These are phyloP conservation scores for Tiliacea citrago DNA, from an alignment of 2,888 invertebrate species.

Conservation along the genomic window DNA sequence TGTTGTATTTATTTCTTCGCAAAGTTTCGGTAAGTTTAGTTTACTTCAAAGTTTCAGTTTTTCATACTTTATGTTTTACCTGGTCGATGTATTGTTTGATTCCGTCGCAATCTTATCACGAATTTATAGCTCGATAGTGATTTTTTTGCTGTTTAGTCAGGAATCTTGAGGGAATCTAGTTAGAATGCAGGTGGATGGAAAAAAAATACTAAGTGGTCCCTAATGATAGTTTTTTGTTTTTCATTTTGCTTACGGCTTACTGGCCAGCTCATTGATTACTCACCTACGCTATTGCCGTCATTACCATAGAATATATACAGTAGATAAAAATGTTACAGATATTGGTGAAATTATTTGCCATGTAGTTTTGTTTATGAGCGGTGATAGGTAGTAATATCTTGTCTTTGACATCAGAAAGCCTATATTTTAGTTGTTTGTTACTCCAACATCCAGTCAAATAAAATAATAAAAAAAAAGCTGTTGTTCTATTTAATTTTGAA, in stretches of 20 bases:
- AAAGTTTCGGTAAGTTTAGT: constrained; percentile 77
- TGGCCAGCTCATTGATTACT: constrained; percentile 24
- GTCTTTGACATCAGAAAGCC: not conserved
- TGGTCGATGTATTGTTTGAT: constrained; percentile 76
- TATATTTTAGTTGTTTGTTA: not conserved
- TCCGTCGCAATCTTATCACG: constrained; percentile 76
- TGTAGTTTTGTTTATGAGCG: not conserved
- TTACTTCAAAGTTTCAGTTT: constrained; percentile 59
- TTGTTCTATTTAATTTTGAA: not conserved
- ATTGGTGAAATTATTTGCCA: constrained; percentile 5
- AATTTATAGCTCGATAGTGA: constrained; percentile 54
- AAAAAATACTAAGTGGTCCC: not conserved
- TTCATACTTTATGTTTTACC: constrained; percentile 69
- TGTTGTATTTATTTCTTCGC: constrained; percentile 69
- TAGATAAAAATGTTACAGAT: not conserved
- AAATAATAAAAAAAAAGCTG: not conserved
- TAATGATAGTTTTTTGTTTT: constrained; percentile 1
- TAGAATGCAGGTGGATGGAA: constrained; percentile 57
- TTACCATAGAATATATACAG: constrained; percentile 14
- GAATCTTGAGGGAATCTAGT: constrained; percentile 60
- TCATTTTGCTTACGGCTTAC: not conserved
- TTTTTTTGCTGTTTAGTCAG: constrained; percentile 63
- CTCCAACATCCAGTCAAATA: not conserved
- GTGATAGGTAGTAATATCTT: not conserved
- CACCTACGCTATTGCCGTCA: constrained; percentile 30